Evolutionary conservation across 2,888 invertebrate species (phyloP), one percentile per base, ranked within the genome.

Genomic region (Parasteatoda lunata): DNA sequence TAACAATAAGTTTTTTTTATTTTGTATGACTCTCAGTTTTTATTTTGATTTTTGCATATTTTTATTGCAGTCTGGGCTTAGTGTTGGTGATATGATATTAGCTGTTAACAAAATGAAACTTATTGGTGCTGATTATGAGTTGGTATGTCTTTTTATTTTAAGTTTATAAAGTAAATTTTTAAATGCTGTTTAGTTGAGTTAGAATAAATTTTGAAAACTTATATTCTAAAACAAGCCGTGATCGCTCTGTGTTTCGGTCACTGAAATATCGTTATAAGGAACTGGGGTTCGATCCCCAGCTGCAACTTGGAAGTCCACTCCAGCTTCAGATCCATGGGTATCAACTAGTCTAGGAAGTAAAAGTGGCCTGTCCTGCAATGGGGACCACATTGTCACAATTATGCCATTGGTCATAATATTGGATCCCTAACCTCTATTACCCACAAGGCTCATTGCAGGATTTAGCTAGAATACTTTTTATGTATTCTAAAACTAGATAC

Each of bases 31-130:
- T 30, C 1, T 52, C n/a, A 75, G 5, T n/a, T 49, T 48, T 45
- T n/a, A 0, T 65, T 48, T 76, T 48, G 6, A 54, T 15, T 47
- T 64, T 11, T 3, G 1, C n/a, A 11, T 68, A 30, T 68, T 68
- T 65, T 49, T 70, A 15, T 80, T 81, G 5, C 64, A 89, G 96
- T 97, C 96, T 90, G 97, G 98, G 78, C 94, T 99, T 70, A 95
- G 96, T 93, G 97, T 98, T 84, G 99, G 99, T 88, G 99, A 99
- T 93, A 97, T 99, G 96, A 96, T 99, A 90, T 93, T 99, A 88
- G 96, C 97, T 71, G 97, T 99, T 73, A 99, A 99, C 93, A 96
- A 96, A 91, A 98, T 98, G 91, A 96, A 97, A 47, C 93, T 97
- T 80, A 93, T 97, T 48, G 96, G 96, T 89, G 95, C 96, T 90